These are phyloP conservation scores for Poecile atricapillus DNA, from an alignment of 2,113 vertebrate genomes.

Conservation along the genomic window DNA sequence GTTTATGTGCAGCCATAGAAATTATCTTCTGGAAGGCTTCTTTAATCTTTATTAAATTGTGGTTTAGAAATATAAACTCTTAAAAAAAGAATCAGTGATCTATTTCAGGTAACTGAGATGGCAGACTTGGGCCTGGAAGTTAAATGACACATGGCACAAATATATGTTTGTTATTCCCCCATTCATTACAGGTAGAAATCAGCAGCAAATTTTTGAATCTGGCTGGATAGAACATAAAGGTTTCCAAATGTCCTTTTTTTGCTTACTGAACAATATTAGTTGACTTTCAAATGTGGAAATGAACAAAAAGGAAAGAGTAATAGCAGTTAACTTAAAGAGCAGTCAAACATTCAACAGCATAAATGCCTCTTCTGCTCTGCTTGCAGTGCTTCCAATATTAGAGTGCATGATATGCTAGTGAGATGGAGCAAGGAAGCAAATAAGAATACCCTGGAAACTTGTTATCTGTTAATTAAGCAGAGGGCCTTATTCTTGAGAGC, in stretches of 20 bases:
- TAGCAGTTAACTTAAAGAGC: not conserved
- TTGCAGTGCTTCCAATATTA: not conserved
- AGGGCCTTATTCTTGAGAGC: not conserved
- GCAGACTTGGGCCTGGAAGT: not conserved
- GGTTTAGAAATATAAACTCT: not conserved
- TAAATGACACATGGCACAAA: not conserved
- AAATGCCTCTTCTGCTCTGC: not conserved
- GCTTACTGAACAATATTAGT: not conserved
- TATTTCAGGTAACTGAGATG: not conserved
- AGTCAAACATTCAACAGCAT: not conserved
- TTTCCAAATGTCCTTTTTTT: not conserved
- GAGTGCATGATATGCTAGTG: not conserved
- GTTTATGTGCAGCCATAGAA: not conserved
- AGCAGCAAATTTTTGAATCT: not conserved
- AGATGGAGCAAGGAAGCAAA: not conserved
- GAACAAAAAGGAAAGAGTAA: not conserved
- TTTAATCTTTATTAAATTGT: not conserved
- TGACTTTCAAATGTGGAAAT: not conserved
- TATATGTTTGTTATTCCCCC: not conserved
- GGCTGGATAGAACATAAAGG: not conserved
- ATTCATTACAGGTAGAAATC: not conserved
- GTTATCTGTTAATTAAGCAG: not conserved
- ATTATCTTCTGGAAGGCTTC: not conserved
- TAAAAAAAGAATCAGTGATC: not conserved
- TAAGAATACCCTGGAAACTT: not conserved